Conservation (phyloP, 1,140 invertebrate species). For the Trichomalopsis sarcophagae region DNA sequence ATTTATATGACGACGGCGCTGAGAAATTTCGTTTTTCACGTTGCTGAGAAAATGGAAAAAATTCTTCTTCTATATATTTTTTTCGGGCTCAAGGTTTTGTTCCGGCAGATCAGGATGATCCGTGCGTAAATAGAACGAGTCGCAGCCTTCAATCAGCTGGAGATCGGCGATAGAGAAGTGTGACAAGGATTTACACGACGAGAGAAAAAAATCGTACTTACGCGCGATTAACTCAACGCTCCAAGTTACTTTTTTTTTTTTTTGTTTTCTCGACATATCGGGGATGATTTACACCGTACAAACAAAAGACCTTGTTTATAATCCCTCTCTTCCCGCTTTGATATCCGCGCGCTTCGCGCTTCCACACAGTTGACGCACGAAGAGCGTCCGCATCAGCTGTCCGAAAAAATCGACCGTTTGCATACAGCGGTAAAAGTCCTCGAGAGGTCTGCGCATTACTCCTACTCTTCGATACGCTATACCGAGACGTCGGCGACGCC, state of each 20-base stretch:
- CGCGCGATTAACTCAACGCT: not conserved
- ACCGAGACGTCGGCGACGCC: not conserved
- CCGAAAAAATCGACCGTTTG: not conserved
- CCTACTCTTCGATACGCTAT: not conserved
- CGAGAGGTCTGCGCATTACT: conserved; percentile 1
- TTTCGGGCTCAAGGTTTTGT: no score
- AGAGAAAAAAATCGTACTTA: no score
- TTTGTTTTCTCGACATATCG: no score
- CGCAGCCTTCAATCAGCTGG: not conserved
- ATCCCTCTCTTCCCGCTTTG: not conserved
- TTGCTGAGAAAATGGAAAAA: no score
- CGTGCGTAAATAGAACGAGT: not conserved
- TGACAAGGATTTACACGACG: not conserved
- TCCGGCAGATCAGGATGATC: no score
- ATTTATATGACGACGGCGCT: no score
- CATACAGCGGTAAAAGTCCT: conserved; percentile 30
- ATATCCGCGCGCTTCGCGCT: not conserved
- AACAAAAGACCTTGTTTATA: not conserved
- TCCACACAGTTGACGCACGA: not conserved
- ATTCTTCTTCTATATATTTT: no score
- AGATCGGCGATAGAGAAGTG: not conserved
- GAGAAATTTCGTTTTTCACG: not conserved
- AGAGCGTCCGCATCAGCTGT: no score
- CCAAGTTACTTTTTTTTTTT: no score
- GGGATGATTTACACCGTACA: not conserved